phyloP scores from a whole-genome alignment of 1,140 invertebrate species.

The Trichonephila clavipes region DNA sequence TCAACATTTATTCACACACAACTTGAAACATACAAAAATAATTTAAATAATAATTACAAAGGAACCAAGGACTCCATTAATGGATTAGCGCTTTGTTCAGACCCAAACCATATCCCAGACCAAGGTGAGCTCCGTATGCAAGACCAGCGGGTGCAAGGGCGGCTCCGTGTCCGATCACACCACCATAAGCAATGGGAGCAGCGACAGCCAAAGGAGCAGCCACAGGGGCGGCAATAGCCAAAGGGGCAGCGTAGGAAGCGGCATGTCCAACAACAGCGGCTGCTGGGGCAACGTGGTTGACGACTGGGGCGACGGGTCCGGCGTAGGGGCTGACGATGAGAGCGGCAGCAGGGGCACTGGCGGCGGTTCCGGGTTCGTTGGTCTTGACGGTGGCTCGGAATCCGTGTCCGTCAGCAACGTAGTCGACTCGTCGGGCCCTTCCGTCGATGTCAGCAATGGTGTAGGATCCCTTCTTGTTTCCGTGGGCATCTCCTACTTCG shows the following conservation, averaged over 20 bases:
- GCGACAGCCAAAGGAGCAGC: background rate
- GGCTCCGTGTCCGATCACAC: background rate
- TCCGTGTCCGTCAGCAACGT: conserved; percentile 77
- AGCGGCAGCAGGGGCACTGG: conserved; percentile 48
- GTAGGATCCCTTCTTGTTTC: conserved; percentile 77
- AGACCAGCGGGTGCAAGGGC: background rate
- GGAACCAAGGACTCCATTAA: background rate
- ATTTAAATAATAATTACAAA: too few species aligned
- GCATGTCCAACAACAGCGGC: conserved; percentile 36
- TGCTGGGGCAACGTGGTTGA: conserved; percentile 31
- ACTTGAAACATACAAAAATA: too few species aligned
- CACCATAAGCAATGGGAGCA: background rate
- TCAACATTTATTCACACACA: too few species aligned
- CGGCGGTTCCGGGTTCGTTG: conserved; percentile 66
- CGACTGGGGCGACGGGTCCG: conserved; percentile 43
- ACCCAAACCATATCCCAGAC: background rate
- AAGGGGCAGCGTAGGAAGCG: background rate
- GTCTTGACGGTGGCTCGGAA: conserved; percentile 68
- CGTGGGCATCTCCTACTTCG: conserved; percentile 73
- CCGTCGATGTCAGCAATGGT: conserved; percentile 77
- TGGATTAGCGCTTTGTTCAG: background rate
- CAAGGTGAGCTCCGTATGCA: background rate
- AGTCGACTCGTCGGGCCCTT: conserved; percentile 73
- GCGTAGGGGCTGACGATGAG: conserved; percentile 42
- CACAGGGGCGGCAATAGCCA: background rate